phyloP scores from a whole-genome alignment of 35 echinoderm and acorn worm species.

The Stichopus chloronotus region DNA sequence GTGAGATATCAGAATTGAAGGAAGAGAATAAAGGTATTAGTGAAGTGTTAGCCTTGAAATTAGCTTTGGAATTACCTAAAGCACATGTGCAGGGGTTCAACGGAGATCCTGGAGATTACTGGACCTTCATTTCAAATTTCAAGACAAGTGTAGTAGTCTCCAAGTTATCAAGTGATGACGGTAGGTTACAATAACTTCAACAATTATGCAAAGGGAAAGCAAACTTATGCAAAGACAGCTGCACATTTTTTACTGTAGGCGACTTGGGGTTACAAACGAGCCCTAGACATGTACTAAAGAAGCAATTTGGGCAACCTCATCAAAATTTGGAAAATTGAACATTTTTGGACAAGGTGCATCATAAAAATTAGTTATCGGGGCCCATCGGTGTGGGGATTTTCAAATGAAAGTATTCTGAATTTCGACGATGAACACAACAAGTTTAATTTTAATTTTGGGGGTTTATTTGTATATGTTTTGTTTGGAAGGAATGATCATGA shows the following conservation, averaged over 20 bases:
- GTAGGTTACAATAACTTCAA: constrained; percentile 14
- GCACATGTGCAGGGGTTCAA: constrained; percentile 12
- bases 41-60: neutral
- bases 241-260: constrained; percentile 42
- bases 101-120: constrained; percentile 41
- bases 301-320: constrained; percentile 44
- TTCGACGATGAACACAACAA: no score
- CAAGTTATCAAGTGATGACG: constrained; percentile 13
- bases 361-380: no score
- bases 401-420: no score
- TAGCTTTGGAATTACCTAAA: constrained; percentile 37
- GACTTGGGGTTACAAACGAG: neutral
- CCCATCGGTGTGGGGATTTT: no score
- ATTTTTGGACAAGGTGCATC: no score
- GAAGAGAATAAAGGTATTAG: neutral
- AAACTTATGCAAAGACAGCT: constrained; percentile 28
- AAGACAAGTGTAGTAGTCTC: constrained; percentile 53
- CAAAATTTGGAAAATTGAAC: neutral
- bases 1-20: neutral
- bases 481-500: no score
- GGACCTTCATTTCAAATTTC: constrained; percentile 51
- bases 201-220: constrained; percentile 50
- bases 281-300: constrained; percentile 39
- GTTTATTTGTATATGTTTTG: no score
- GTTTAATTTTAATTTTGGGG: no score